These are phyloP conservation scores for Cottus gobio DNA, from an alignment of 2,113 vertebrate species.

Conservation along the genomic window DNA sequence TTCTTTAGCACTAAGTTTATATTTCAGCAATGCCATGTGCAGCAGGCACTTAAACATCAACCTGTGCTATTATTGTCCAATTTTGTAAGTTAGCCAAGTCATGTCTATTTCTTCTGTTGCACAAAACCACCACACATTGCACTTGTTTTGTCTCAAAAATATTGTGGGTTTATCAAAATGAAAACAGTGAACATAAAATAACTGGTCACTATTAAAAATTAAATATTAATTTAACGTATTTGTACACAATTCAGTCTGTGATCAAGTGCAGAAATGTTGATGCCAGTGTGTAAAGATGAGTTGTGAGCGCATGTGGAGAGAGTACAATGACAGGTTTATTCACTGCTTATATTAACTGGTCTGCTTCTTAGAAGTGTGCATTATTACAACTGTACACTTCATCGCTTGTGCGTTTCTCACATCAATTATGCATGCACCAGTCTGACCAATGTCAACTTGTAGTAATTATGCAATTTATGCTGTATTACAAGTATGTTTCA, in stretches of 20 bases:
- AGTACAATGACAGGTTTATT: constrained; percentile 14
- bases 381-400: constrained; percentile 17
- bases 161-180: constrained; percentile 35
- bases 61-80: constrained; percentile 54
- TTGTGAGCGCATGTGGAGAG: constrained; percentile 14
- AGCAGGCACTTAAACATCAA: constrained; percentile 78
- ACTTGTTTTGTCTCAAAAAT: constrained; percentile 72
- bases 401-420: constrained; percentile 42
- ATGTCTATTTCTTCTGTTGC: constrained; percentile 72
- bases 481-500: constrained; percentile 60
- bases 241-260: constrained; percentile 35
- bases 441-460: constrained; percentile 57
- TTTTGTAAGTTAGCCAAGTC: constrained; percentile 49
- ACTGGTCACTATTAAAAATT: constrained; percentile 50
- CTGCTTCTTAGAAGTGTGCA: constrained; percentile 17
- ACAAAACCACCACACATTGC: constrained; percentile 76
- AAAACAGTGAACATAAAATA: constrained; percentile 46
- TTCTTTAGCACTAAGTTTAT: constrained; percentile 71
- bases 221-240: constrained; percentile 52
- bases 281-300: not conserved
- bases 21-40: constrained; percentile 63
- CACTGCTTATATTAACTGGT: constrained; percentile 20
- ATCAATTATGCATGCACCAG: constrained; percentile 52
- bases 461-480: constrained; percentile 58
- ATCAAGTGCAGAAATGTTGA: constrained; percentile 12